phyloP scores from a whole-genome alignment of 2,113 vertebrate species.

The Hoplias malabaricus region DNA sequence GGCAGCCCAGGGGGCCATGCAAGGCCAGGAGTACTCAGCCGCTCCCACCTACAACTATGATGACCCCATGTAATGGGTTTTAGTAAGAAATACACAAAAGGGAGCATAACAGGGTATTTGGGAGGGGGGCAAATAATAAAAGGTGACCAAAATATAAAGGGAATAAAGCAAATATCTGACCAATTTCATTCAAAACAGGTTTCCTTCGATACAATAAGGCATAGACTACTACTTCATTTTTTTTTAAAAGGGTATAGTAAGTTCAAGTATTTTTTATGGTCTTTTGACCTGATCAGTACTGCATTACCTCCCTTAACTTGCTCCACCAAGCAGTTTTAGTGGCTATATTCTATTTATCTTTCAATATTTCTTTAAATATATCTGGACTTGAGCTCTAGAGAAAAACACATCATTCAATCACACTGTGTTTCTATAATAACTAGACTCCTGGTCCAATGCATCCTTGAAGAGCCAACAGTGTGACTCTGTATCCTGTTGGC shows the following conservation, averaged over 20 bases:
- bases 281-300: slow-evolving; percentile 6
- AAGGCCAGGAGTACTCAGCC: slow-evolving; percentile 82
- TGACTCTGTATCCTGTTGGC: slow-evolving; percentile 18
- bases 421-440: slow-evolving; percentile 21
- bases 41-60: slow-evolving; percentile 94
- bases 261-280: slow-evolving; percentile 29
- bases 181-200: slow-evolving; percentile 10
- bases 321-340: slow-evolving; percentile 31
- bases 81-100: slow-evolving; percentile 31
- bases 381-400: slow-evolving; percentile 20
- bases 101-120: slow-evolving; percentile 52
- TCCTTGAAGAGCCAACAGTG: slow-evolving; percentile 10
- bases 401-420: slow-evolving; percentile 28
- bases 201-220: slow-evolving; percentile 28
- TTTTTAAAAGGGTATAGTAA: slow-evolving; percentile 12
- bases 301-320: slow-evolving; percentile 7
- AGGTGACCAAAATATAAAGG: background rate
- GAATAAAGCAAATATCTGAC: slow-evolving; percentile 16
- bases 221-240: slow-evolving; percentile 14
- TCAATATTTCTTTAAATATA: slow-evolving; percentile 13
- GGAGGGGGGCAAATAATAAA: background rate
- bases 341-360: slow-evolving; percentile 10
- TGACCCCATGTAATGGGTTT: slow-evolving; percentile 86
- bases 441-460: slow-evolving; percentile 5
- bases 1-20: slow-evolving; percentile 87